A percentile compares a stretch with the other conserved stretches of the same genome.
Conservation (phyloP, 2,797 vertebrate species). For the Acanthiza pusilla region DNA sequence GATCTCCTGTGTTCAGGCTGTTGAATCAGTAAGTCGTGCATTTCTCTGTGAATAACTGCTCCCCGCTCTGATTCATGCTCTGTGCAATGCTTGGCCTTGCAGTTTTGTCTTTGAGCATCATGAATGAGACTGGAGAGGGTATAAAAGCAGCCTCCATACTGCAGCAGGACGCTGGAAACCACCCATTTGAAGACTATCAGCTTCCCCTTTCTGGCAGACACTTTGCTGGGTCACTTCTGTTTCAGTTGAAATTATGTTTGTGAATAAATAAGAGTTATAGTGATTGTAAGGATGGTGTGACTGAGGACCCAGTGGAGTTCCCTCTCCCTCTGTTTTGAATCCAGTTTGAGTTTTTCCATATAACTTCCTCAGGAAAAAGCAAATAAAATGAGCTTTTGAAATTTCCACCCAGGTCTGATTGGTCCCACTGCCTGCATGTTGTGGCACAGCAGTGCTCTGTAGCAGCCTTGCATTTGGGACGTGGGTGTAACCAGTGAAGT, state of each 20-base stretch:
- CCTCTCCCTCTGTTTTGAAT: neutral
- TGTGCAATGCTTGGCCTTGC: neutral
- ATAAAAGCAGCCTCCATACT: neutral
- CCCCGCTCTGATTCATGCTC: neutral
- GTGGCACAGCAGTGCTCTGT: neutral
- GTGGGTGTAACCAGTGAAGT: neutral
- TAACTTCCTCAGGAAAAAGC: neutral
- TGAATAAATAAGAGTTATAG: neutral
- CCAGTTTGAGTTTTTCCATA: neutral
- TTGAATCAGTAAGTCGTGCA: neutral
- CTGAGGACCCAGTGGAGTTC: neutral
- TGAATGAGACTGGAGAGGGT: neutral
- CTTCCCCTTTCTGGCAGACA: neutral
- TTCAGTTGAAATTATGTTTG: neutral
- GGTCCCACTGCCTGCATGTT: rapidly evolving
- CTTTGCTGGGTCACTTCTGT: neutral
- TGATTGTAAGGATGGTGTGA: neutral
- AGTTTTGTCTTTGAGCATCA: neutral
- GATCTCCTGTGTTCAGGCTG: neutral
- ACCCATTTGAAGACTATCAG: neutral
- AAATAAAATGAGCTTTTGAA: neutral
- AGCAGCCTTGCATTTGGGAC: neutral
- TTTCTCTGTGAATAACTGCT: neutral
- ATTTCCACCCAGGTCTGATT: neutral
- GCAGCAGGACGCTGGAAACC: neutral